Evolutionary conservation across 1,140 invertebrate genomes (phyloP).

Genomic region (Metaphire vulgaris): DNA sequence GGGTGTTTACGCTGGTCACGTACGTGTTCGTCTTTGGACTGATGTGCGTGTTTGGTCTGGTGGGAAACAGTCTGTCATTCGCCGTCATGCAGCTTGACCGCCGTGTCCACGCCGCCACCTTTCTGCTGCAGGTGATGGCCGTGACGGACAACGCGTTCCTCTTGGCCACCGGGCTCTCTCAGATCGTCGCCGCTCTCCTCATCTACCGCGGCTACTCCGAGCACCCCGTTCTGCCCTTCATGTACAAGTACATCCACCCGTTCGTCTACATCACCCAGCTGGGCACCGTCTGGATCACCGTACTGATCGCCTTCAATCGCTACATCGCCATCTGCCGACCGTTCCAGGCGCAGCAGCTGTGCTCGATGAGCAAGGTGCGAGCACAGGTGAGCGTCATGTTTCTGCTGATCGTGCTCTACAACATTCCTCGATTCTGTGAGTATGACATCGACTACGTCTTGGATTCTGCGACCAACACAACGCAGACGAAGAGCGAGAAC

Average conservation of each 20-base stretch:
- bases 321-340: too few relatives aligned
- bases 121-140: constrained; percentile 24
- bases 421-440: too few relatives aligned
- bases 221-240: too few relatives aligned
- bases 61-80: constrained; percentile 22
- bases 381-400: constrained; percentile 16
- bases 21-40: constrained; percentile 17
- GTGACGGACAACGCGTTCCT: constrained; percentile 25
- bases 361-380: constrained; percentile 19
- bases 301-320: constrained; percentile 25
- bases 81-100: constrained; percentile 19
- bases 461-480: neutral
- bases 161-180: constrained; percentile 11
- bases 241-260: constrained; percentile 13
- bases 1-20: constrained; percentile 6
- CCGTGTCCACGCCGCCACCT: constrained; percentile 21
- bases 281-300: constrained; percentile 27
- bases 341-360: too few relatives aligned
- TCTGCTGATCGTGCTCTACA: constrained; percentile 14
- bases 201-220: neutral
- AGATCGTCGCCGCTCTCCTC: neutral
- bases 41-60: constrained; percentile 25
- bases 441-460: neutral
- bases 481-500: neutral
- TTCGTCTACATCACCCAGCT: too few relatives aligned